These are phyloP conservation scores for Lutjanus erythropterus DNA, from an alignment of 2,113 vertebrate genomes.

Conservation along the genomic window DNA sequence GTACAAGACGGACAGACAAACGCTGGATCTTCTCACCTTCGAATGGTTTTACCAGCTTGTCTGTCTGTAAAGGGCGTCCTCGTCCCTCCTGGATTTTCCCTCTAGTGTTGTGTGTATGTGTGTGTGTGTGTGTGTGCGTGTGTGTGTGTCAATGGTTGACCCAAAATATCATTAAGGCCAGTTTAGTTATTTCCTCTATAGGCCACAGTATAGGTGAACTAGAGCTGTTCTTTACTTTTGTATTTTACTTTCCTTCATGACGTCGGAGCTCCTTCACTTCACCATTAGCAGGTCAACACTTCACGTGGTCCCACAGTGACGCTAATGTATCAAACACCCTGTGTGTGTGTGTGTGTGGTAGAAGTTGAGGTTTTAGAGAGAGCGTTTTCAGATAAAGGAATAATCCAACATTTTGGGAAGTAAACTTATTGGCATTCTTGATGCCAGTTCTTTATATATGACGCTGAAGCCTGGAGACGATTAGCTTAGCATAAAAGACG, in stretches of 20 bases:
- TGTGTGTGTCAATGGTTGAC: slow-evolving; percentile 28
- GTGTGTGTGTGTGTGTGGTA: slow-evolving; percentile 23
- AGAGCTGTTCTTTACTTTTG: slow-evolving; percentile 42
- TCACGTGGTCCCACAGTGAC: slow-evolving; percentile 8
- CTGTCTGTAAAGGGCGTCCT: slow-evolving; percentile 8
- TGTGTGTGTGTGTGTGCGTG: slow-evolving; percentile 21
- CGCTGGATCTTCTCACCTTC: slow-evolving; percentile 18
- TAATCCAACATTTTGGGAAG: slow-evolving; percentile 26
- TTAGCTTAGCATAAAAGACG: slow-evolving; percentile 24
- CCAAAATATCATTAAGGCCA: slow-evolving; percentile 28
- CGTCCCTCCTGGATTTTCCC: slow-evolving; percentile 35
- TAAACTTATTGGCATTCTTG: background rate
- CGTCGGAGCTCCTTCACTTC: slow-evolving; percentile 25
- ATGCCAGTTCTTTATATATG: no score
- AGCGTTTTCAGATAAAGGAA: background rate
- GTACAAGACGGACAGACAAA: slow-evolving; percentile 18
- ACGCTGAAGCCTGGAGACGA: background rate
- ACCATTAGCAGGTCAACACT: slow-evolving; percentile 35
- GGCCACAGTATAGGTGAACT: slow-evolving; percentile 42
- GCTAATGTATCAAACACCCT: slow-evolving; percentile 5
- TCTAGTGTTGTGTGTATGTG: slow-evolving; percentile 21
- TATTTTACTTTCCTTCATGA: slow-evolving; percentile 26
- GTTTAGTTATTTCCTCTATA: slow-evolving; percentile 32
- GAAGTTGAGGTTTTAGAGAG: slow-evolving; percentile 4
- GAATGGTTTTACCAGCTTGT: slow-evolving; percentile 3